Percentiles rank a stretch among this genome's conserved stretches.
These are phyloP conservation scores for Anastrepha obliqua DNA, from an alignment of 1,140 invertebrate genomes.

Conservation along the genomic window DNA sequence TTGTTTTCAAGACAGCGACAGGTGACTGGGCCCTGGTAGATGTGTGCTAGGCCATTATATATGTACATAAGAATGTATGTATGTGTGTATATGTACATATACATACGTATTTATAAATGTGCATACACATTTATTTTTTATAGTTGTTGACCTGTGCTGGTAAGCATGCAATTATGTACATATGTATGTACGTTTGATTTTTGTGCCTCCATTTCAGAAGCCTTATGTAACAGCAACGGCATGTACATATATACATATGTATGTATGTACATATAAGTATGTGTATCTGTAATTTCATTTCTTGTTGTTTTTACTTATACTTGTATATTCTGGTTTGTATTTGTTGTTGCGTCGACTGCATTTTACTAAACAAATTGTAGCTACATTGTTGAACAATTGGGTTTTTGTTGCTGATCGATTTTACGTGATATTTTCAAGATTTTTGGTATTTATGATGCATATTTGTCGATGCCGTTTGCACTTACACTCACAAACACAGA, in stretches of 20 bases:
- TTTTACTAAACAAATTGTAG: constrained; percentile 48
- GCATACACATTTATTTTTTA: no score
- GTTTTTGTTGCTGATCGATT: constrained; percentile 75
- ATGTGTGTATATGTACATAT: no score
- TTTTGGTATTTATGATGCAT: constrained; percentile 72
- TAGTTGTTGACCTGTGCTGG: no score
- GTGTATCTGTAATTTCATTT: not conserved
- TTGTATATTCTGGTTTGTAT: not conserved
- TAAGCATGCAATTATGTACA: not conserved
- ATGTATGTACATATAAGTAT: no score
- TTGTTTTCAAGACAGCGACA: no score
- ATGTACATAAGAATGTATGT: no score
- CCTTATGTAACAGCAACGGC: constrained; percentile 2
- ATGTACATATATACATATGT: not conserved
- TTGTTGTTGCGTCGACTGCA: constrained; percentile 47
- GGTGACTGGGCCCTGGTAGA: no score
- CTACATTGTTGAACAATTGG: constrained; percentile 60
- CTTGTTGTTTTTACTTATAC: not conserved
- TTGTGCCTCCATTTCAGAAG: not conserved
- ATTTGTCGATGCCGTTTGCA: constrained; percentile 63
- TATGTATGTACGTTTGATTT: not conserved
- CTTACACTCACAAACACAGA: constrained; percentile 42
- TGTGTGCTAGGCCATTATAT: no score
- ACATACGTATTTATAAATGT: no score
- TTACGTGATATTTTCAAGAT: constrained; percentile 74